phyloP scores from a whole-genome alignment of 2,113 vertebrate species.

The Herpailurus yagouaroundi region DNA sequence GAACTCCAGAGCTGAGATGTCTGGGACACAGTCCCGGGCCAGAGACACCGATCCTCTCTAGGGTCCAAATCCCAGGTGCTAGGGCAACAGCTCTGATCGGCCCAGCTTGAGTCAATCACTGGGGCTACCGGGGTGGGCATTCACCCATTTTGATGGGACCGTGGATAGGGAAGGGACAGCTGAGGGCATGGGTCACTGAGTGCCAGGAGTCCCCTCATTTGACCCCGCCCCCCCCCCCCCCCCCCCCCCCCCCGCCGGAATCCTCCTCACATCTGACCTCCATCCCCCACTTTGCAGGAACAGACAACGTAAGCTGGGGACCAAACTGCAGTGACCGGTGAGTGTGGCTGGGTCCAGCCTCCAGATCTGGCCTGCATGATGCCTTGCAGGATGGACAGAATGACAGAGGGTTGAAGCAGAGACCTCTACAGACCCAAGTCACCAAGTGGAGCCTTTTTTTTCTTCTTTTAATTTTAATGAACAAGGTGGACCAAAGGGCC shows the following conservation, averaged over 20 bases:
- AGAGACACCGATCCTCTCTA: neutral
- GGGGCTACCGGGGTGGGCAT: too few relatives aligned
- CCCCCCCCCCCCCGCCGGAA: neutral
- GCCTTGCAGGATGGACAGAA: slow-evolving; percentile 79
- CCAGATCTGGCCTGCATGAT: slow-evolving; percentile 75
- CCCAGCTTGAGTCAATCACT: neutral
- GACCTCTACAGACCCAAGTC: slow-evolving; percentile 85
- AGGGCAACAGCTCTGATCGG: neutral
- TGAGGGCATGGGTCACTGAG: neutral
- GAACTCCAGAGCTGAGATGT: neutral
- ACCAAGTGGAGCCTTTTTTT: slow-evolving; percentile 88
- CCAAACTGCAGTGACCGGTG: slow-evolving; percentile 95
- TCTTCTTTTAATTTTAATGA: slow-evolving; percentile 76
- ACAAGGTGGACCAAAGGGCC: slow-evolving; percentile 89
- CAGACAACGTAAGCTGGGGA: slow-evolving; percentile 99
- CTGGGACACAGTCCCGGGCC: neutral
- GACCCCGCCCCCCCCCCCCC: neutral
- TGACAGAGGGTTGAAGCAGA: slow-evolving; percentile 80
- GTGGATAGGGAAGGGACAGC: neutral
- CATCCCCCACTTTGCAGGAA: slow-evolving; percentile 86
- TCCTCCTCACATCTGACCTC: neutral
- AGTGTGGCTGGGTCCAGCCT: slow-evolving; percentile 55
- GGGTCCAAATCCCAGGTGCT: neutral
- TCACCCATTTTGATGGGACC: neutral
- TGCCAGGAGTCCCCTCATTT: neutral